Base-by-base conservation (phyloP, 2,888 invertebrate genomes). In the Latrodectus elegans region DNA sequence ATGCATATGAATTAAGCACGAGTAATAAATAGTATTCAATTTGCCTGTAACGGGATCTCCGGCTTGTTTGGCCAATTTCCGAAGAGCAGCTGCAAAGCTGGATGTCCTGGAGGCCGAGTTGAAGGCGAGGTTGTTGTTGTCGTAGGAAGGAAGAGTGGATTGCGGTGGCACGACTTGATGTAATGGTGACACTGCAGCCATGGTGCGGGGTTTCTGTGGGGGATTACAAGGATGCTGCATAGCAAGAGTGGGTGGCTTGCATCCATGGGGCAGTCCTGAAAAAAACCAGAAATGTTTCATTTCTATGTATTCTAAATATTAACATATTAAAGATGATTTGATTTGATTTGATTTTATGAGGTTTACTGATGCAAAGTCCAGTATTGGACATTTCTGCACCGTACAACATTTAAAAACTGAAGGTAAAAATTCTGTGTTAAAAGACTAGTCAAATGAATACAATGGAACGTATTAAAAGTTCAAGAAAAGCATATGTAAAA, bases 21-120 rank as follows among this genome's bases (percentile, higher is more conserved):
- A 6, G 1, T 1, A 38, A 2, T 2, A 38, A 38, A 38, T 38
- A 38, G 38, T 53, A 49, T 14, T 38, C 11, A 51, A 53, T 67
- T 79, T 38, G 84, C 88, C 88, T 15, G 76, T 51, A n/a, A 88
- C 79, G 6, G 88, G 88, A 65, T 88, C 88, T 17, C 55, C 96
- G 26, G 97, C 97, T 92, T 97, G 97, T 93, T 97, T 97, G 90
- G 97, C 97, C 90, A 97, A 94, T 92, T 96, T 96, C 87, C 97
- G 94, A 77, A 98, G 94, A 51, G 97, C 97, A 72, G 97, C 97
- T 78, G 97, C 97, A 93, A 97, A 97, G 88, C 92, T 92, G 68
- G 97, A 97, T 0, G 91, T 92, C 67, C 92, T 90, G 52, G 91
- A 91, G 64, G 92, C 91, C 80, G 91, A 91, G 78, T 67, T 64